phyloP scores from a whole-genome alignment of 2,113 vertebrate species.

The Hippocampus guttulatus region DNA sequence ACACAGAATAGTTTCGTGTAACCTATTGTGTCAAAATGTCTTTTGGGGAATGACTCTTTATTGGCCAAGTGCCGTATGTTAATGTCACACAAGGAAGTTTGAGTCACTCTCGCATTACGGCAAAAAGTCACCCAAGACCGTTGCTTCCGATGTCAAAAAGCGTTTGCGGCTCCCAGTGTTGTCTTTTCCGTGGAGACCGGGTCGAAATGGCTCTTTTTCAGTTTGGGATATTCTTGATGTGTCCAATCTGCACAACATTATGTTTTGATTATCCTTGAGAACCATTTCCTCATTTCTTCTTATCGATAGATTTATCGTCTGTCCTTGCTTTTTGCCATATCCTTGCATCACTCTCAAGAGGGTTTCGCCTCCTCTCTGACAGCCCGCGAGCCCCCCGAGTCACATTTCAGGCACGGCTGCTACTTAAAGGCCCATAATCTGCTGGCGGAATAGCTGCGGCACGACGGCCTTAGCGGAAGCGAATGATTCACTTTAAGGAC shows the following conservation, averaged over 20 bases:
- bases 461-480: slow-evolving; percentile 72
- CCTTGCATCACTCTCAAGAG: slow-evolving; percentile 54
- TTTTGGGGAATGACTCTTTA: too few relatives aligned
- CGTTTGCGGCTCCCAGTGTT: too few relatives aligned
- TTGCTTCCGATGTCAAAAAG: too few relatives aligned
- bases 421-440: slow-evolving; percentile 86
- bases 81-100: too few relatives aligned
- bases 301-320: slow-evolving; percentile 20
- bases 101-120: too few relatives aligned
- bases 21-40: background rate
- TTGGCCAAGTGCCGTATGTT: too few relatives aligned
- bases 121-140: too few relatives aligned
- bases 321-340: slow-evolving; percentile 9
- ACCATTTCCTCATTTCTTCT: background rate
- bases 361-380: slow-evolving; percentile 66
- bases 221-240: background rate
- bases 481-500: slow-evolving; percentile 85
- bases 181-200: too few relatives aligned
- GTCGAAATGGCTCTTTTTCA: too few relatives aligned
- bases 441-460: slow-evolving; percentile 76
- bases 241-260: background rate
- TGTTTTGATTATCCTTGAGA: background rate
- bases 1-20: background rate
- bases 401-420: slow-evolving; percentile 83
- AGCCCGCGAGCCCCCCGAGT: slow-evolving; percentile 72